Percentiles rank a stretch among this genome's conserved stretches.
Evolutionary conservation across 2,797 vertebrate species (phyloP).

Genomic region (Takifugu rubripes): DNA sequence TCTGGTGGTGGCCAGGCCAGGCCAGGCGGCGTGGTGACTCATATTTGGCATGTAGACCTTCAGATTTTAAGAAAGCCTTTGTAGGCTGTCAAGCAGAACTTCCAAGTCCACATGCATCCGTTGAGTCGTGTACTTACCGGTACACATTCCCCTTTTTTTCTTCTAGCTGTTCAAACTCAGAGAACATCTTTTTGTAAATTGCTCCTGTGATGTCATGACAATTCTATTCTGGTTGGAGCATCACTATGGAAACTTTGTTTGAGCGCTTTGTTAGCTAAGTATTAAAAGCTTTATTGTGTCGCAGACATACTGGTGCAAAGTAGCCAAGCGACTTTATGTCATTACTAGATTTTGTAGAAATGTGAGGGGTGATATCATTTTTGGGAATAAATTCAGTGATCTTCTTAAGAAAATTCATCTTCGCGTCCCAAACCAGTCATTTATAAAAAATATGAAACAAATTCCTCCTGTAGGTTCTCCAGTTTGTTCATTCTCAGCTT

Average conservation of each 20-base stretch:
- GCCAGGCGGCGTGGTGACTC: conserved; percentile 59
- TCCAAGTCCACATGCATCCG: conserved; percentile 25
- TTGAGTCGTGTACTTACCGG: neutral
- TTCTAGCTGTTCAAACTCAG: neutral
- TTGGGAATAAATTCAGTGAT: too few relatives aligned
- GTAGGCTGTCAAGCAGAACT: conserved; percentile 44
- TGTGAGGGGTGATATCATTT: too few relatives aligned
- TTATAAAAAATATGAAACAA: conserved; percentile 1
- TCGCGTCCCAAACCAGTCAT: too few relatives aligned
- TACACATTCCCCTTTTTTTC: neutral
- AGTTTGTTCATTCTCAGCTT: neutral
- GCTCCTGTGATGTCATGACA: neutral
- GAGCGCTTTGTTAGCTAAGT: neutral
- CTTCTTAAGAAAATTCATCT: too few relatives aligned
- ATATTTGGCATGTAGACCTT: conserved; percentile 52
- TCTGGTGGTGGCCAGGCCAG: conserved; percentile 55
- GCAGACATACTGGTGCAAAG: too few relatives aligned
- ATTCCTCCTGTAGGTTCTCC: conserved; percentile 10
- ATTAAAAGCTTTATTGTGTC: too few relatives aligned
- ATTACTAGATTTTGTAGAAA: too few relatives aligned
- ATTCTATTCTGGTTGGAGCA: conserved; percentile 13
- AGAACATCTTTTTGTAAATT: neutral
- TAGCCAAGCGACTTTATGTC: too few relatives aligned
- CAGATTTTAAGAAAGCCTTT: conserved; percentile 18
- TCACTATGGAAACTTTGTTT: neutral